Conservation (phyloP, 2,888 invertebrate species). For the Torymus aiolomorphi region DNA sequence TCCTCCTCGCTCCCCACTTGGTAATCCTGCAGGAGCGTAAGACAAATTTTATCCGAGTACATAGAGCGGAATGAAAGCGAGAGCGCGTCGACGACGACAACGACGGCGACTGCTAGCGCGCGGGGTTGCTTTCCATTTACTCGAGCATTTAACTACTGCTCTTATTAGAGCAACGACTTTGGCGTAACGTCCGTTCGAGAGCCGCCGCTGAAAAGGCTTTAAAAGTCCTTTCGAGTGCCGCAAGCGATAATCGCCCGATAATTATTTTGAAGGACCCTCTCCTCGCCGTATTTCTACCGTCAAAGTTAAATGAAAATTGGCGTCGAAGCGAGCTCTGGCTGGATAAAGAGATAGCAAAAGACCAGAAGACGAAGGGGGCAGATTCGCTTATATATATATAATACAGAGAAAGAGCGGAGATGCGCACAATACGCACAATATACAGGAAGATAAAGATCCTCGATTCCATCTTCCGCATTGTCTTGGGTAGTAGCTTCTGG, state of each 20-base stretch:
- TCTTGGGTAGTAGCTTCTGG: constrained; percentile 60
- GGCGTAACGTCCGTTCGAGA: not conserved
- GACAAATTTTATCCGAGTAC: constrained; percentile 54
- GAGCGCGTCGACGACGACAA: constrained; percentile 22
- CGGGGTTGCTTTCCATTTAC: constrained; percentile 30
- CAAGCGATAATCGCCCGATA: constrained; percentile 39
- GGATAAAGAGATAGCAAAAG: not conserved
- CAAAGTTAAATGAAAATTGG: constrained; percentile 30
- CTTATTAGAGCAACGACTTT: constrained; percentile 18
- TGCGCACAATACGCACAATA: constrained; percentile 46
- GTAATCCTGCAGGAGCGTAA: constrained; percentile 34
- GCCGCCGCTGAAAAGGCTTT: not conserved
- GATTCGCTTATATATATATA: not conserved
- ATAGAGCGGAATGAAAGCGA: constrained; percentile 10
- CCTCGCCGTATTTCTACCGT: not conserved
- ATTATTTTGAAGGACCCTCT: constrained; percentile 38
- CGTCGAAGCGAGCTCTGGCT: constrained; percentile 1
- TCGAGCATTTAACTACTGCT: constrained; percentile 26
- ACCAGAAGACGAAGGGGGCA: no score
- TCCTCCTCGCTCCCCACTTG: constrained; percentile 1
- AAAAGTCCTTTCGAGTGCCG: not conserved
- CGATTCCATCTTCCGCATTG: constrained; percentile 63
- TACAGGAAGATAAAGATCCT: constrained; percentile 60
- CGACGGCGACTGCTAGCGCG: not conserved
- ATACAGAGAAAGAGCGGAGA: not conserved